Base-by-base conservation (phyloP, 2,797 vertebrate genomes). In the Uromys caudimaculatus region DNA sequence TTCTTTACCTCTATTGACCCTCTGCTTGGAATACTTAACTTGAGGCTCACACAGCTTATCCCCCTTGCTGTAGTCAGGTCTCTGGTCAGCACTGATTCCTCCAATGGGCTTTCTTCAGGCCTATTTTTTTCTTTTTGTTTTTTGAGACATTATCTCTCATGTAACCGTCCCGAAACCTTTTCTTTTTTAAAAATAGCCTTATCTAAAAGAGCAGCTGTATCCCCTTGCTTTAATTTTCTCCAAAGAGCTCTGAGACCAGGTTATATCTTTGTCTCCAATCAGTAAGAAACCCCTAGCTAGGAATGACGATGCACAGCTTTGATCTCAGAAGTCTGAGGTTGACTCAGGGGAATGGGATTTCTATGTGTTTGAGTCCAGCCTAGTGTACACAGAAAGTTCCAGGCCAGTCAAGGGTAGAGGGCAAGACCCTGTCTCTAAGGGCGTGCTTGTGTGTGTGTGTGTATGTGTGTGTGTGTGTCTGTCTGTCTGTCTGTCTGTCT, bases 221-320 rank as follows among this genome's bases (percentile, higher is more conserved):
- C 10, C 35, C 14, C n/a, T 97, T 77, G 60, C 41, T 96, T 95
- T 44, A 38, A 64, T 89, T 95, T 79, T 86, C 67, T 89, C 54
- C 38, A 47, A 10, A 52, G 41, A 54, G 62, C 41, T 32, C 77
- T 56, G 69, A 71, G n/a, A 62, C 56, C 5, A 24, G 47, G 67
- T 76, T 73, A 41, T 67, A 85, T 92, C 62, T 86, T 52, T 89
- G 60, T 90, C 75, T 38, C 60, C 24, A 52, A 56, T 90, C 82
- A 75, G n/a, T 69, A 29, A 27, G 41, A 73, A 56, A 69, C 44
- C 1, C 62, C 44, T 23, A n/a, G 83, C 83, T 69, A 21, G 29
- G 44, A 32, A 24, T 24, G 83, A 52, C 24, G 62, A 47, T 4
- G 3, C 44, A 24, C 6, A 35, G 62, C 44, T 69, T 85, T 86